Evolutionary conservation across 2,797 vertebrate species (phyloP).

Genomic region (Odontamblyopus lacepedii): DNA sequence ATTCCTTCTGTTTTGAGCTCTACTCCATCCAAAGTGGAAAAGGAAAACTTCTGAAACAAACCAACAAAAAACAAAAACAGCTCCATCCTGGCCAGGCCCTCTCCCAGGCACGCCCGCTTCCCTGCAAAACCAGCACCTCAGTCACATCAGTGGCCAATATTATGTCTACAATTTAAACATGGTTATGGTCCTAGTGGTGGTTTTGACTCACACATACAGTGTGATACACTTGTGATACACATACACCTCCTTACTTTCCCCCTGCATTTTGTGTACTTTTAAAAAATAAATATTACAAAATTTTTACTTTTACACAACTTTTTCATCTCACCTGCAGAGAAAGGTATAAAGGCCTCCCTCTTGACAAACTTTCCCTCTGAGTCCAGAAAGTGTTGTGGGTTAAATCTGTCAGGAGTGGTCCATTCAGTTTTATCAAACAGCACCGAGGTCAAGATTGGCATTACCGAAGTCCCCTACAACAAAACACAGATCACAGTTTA

Average conservation of each 20-base stretch:
- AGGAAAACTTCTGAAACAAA: conserved; percentile 83
- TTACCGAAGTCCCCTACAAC: conserved; percentile 72
- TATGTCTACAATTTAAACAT: background rate
- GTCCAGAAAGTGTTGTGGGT: conserved; percentile 86
- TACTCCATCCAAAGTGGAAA: conserved; percentile 66
- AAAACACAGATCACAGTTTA: background rate
- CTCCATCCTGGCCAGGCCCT: conserved; percentile 81
- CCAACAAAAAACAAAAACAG: conserved; percentile 77
- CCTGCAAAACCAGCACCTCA: conserved; percentile 65
- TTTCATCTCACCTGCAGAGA: conserved; percentile 81
- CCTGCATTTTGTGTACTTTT: background rate
- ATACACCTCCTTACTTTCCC: background rate
- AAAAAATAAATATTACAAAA: background rate
- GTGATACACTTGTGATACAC: background rate
- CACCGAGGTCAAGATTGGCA: conserved; percentile 81
- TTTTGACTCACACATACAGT: background rate
- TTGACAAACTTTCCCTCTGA: conserved; percentile 79
- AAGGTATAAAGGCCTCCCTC: conserved; percentile 82
- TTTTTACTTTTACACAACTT: background rate
- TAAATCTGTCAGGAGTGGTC: conserved; percentile 84
- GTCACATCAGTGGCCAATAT: background rate
- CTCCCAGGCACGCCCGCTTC: conserved; percentile 81
- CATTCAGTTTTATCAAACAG: conserved; percentile 84
- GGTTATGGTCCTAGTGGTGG: background rate
- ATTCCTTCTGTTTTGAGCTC: conserved; percentile 66